Conservation (phyloP, 2,888 invertebrate genomes). For the Cerastoderma edule region DNA sequence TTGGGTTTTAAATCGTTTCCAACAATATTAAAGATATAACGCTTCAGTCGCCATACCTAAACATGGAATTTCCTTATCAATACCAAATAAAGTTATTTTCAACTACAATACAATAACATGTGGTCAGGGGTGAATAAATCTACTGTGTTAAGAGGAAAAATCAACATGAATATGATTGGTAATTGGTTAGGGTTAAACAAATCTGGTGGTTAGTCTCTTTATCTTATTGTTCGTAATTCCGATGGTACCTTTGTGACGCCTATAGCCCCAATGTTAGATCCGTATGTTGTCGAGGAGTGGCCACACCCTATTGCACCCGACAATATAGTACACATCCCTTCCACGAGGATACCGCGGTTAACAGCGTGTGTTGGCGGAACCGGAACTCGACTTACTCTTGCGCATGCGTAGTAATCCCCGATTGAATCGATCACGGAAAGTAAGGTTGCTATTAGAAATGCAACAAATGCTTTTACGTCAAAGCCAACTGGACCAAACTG, state of each 20-base stretch:
- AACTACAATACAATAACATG: neutral
- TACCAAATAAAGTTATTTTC: neutral
- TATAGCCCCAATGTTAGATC: slow-evolving; percentile 95
- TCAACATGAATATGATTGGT: neutral
- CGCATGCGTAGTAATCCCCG: slow-evolving; percentile 85
- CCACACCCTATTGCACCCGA: slow-evolving; percentile 94
- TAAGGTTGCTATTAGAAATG: slow-evolving; percentile 69
- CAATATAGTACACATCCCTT: slow-evolving; percentile 91
- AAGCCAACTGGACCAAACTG: slow-evolving; percentile 68
- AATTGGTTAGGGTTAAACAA: neutral
- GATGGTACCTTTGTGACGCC: slow-evolving; percentile 91
- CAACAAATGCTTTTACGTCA: slow-evolving; percentile 60
- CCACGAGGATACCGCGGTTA: slow-evolving; percentile 89
- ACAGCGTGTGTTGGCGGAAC: slow-evolving; percentile 93
- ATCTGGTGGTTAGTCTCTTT: neutral
- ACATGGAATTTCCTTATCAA: too few species aligned
- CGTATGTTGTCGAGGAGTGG: slow-evolving; percentile 94
- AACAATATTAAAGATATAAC: too few species aligned
- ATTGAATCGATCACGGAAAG: slow-evolving; percentile 84
- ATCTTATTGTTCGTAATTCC: neutral
- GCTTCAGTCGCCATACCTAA: too few species aligned
- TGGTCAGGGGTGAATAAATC: neutral
- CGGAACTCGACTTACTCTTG: slow-evolving; percentile 88
- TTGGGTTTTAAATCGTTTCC: too few species aligned
- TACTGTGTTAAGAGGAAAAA: neutral